Conservation (phyloP, 2,113 vertebrate species). For the Cyprinodon brontotheroides region DNA sequence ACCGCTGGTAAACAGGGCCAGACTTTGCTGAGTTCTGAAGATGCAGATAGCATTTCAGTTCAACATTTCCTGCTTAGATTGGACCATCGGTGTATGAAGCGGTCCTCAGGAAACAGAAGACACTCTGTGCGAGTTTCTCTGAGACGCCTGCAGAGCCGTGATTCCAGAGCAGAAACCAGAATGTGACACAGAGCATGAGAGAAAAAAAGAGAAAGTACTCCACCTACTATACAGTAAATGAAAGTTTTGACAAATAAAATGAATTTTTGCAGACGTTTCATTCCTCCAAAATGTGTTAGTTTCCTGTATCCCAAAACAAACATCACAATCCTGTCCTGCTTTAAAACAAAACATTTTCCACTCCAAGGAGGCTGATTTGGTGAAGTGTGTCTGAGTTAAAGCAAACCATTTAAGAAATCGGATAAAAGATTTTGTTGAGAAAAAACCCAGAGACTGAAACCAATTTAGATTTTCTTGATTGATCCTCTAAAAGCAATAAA, state of each 20-base stretch:
- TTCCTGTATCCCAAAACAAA: background rate
- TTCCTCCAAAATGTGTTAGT: background rate
- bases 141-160: background rate
- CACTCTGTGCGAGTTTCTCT: background rate
- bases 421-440: background rate
- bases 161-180: background rate
- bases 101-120: background rate
- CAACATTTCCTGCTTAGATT: too few relatives aligned
- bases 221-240: too few relatives aligned
- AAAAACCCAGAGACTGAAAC: background rate
- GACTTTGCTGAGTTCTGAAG: too few relatives aligned
- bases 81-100: too few relatives aligned
- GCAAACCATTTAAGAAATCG: background rate
- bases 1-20: too few relatives aligned
- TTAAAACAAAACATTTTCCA: background rate
- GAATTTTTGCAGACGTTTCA: background rate
- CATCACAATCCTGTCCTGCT: background rate
- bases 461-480: background rate
- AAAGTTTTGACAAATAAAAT: background rate
- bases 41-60: too few relatives aligned
- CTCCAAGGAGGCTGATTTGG: background rate
- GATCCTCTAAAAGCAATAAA: background rate
- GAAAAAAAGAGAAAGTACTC: background rate
- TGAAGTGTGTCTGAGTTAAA: background rate
- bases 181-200: background rate